Evolutionary conservation across 2,113 vertebrate genomes (phyloP).

Genomic region (Sakesphorus luctuosus): DNA sequence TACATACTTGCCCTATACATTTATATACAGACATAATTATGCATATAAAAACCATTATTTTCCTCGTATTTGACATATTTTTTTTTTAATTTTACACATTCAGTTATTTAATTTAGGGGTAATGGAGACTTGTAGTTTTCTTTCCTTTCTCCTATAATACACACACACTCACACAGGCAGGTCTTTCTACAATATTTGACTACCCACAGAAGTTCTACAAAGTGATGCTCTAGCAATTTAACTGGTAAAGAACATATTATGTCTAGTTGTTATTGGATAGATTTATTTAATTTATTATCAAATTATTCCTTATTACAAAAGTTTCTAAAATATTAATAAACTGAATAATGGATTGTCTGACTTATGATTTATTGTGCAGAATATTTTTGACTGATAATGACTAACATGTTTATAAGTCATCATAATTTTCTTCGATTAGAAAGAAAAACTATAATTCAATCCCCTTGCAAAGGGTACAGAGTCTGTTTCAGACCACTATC

Average conservation of each 20-base stretch:
- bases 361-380: not conserved
- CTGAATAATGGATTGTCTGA: not conserved
- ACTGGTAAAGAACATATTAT: not conserved
- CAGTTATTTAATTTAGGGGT: not conserved
- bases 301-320: not conserved
- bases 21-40: not conserved
- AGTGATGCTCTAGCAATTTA: not conserved
- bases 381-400: not conserved
- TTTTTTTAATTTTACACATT: not conserved
- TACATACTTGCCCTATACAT: not conserved
- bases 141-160: not conserved
- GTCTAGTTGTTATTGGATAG: not conserved
- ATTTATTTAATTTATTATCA: not conserved
- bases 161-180: fast-evolving
- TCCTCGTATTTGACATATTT: not conserved
- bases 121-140: not conserved
- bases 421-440: not conserved
- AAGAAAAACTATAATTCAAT: not conserved
- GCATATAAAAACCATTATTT: not conserved
- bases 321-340: not conserved
- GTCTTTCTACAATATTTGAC: not conserved
- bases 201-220: not conserved
- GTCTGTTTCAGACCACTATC: not conserved
- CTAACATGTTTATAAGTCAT: not conserved
- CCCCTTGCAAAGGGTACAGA: not conserved